phyloP scores from a whole-genome alignment of 1,140 invertebrate genomes.

The Dreissena rostriformis region DNA sequence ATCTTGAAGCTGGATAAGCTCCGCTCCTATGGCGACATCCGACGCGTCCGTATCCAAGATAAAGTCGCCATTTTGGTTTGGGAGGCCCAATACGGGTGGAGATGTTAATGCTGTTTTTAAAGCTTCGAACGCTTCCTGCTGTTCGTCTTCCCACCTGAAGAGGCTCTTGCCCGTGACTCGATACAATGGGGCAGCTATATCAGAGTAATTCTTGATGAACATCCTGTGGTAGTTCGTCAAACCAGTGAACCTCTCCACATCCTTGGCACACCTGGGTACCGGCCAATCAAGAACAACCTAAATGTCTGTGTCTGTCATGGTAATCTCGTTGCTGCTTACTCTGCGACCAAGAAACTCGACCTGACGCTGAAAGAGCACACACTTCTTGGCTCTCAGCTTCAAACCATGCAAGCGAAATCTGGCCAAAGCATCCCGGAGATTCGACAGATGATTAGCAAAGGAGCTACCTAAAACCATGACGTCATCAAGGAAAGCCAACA shows the following conservation, averaged over 20 bases:
- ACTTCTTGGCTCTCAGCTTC: no score
- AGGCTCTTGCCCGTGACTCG: slow-evolving; percentile 31
- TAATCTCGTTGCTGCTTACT: background rate
- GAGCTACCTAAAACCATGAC: no score
- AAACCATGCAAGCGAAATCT: background rate
- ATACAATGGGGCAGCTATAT: slow-evolving; percentile 43
- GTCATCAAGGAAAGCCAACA: no score
- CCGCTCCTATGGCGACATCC: no score
- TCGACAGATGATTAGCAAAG: background rate
- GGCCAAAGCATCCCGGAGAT: background rate
- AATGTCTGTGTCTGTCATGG: background rate
- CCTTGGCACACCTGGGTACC: slow-evolving; percentile 36
- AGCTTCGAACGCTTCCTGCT: background rate
- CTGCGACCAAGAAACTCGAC: background rate
- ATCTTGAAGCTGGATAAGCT: background rate
- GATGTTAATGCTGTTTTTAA: background rate
- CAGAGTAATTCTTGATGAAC: slow-evolving; percentile 31
- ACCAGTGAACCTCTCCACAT: slow-evolving; percentile 54
- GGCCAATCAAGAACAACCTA: slow-evolving; percentile 26
- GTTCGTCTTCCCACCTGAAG: background rate
- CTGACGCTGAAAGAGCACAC: background rate
- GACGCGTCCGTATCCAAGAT: no score
- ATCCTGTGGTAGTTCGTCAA: slow-evolving; percentile 29
- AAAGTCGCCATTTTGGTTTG: background rate
- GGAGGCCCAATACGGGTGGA: background rate